These are phyloP conservation scores for Macrotis lagotis DNA, from an alignment of 2,113 vertebrate genomes.

Conservation along the genomic window DNA sequence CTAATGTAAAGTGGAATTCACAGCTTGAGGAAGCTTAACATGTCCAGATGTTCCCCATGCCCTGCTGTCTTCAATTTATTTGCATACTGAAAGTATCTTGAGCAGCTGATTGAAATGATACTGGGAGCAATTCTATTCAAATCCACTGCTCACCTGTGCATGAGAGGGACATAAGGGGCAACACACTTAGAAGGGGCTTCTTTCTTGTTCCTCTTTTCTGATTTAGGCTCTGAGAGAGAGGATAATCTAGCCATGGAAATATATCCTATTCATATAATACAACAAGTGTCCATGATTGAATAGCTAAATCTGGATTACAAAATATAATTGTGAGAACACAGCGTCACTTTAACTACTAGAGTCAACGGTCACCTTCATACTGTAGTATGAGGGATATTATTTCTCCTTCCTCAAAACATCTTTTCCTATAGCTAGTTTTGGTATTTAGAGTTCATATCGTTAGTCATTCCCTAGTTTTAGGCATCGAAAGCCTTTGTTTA, in stretches of 20 bases:
- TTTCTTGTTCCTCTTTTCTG: not conserved
- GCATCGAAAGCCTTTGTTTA: not conserved
- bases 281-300: not conserved
- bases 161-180: not conserved
- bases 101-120: not conserved
- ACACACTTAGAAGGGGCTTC: not conserved
- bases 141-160: not conserved
- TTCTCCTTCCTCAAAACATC: not conserved
- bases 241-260: not conserved
- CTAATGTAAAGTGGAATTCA: not conserved
- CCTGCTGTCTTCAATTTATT: not conserved
- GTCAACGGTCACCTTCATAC: not conserved
- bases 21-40: not conserved
- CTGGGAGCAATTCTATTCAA: not conserved
- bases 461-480: not conserved
- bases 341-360: not conserved
- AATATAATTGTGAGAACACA: not conserved
- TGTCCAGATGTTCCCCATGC: not conserved
- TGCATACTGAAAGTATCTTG: not conserved
- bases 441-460: not conserved
- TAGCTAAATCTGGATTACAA: not conserved
- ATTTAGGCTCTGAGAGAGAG: not conserved
- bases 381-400: not conserved
- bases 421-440: not conserved
- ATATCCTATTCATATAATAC: not conserved